Conservation (phyloP, 2,888 invertebrate genomes). For the Drosophila atripex region DNA sequence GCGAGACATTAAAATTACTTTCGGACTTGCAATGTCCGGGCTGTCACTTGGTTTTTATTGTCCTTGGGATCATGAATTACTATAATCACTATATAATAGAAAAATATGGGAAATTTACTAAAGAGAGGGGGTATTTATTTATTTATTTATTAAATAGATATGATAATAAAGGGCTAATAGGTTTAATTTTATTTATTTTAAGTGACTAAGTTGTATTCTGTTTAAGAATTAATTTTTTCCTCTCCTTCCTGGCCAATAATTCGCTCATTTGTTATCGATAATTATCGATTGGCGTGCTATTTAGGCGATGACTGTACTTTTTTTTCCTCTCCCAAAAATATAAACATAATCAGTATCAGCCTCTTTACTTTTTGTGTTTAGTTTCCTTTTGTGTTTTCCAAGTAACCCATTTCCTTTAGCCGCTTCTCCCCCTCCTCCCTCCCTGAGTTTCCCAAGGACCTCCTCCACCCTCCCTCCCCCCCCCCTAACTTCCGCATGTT, state of each 20-base stretch:
- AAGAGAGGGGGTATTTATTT: background rate
- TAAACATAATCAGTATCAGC: conserved; percentile 15
- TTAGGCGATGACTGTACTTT: background rate
- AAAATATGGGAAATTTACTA: background rate
- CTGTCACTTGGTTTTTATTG: conserved; percentile 40
- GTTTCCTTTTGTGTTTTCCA: conserved; percentile 14
- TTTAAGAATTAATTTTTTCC: background rate
- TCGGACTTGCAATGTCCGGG: background rate
- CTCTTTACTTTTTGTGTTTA: conserved; percentile 19
- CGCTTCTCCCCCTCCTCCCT: background rate
- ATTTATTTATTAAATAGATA: too few species aligned
- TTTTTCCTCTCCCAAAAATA: background rate
- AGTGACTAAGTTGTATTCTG: too few species aligned
- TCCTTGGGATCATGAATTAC: conserved; percentile 36
- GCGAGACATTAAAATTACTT: conserved; percentile 44
- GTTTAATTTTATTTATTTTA: too few species aligned
- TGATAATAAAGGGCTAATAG: too few species aligned
- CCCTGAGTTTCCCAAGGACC: background rate
- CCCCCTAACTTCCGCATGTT: conserved; percentile 42
- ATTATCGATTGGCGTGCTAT: conserved; percentile 2
- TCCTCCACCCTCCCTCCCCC: conserved; percentile 39
- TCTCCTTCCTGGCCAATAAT: too few species aligned
- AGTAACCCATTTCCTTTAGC: conserved; percentile 36
- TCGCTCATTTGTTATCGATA: background rate
- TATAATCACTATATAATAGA: conserved; percentile 35